A percentile compares a stretch with the other conserved stretches of the same genome.
These are phyloP conservation scores for Alentia gelatinosa DNA, from an alignment of 2,888 invertebrate species.

Conservation along the genomic window DNA sequence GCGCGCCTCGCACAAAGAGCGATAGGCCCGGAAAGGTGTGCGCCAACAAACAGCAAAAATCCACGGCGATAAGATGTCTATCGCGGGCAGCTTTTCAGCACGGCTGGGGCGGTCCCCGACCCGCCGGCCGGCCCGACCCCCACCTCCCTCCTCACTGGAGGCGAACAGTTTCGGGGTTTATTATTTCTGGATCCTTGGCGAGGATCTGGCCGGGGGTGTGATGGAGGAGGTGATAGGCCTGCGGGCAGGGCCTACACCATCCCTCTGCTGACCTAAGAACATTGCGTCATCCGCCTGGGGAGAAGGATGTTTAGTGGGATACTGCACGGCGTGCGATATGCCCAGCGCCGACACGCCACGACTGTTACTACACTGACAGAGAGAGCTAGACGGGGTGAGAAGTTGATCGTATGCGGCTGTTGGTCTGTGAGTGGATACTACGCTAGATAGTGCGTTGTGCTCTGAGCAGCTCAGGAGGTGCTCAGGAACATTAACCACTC, in stretches of 20 bases:
- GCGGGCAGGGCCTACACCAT: neutral
- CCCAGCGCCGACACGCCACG: too few species aligned
- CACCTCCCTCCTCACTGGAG: neutral
- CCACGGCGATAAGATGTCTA: neutral
- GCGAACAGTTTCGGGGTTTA: neutral
- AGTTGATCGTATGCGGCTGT: too few species aligned
- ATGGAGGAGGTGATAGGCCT: neutral
- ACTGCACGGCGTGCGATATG: too few species aligned
- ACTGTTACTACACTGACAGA: too few species aligned
- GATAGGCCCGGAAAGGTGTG: conserved; percentile 7
- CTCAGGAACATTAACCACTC: too few species aligned
- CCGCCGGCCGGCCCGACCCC: neutral
- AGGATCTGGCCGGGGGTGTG: neutral
- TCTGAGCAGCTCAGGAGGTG: too few species aligned
- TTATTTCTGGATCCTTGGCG: neutral
- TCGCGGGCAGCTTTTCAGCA: conserved; percentile 14
- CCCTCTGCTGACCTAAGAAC: neutral
- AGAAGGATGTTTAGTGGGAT: too few species aligned
- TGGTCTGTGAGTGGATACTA: too few species aligned
- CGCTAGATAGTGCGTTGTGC: too few species aligned
- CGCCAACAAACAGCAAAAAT: conserved; percentile 30
- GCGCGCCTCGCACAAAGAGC: neutral
- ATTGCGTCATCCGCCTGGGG: too few species aligned
- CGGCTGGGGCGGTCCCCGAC: neutral
- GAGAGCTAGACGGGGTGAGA: too few species aligned